These are phyloP conservation scores for Megalops atlanticus DNA, from an alignment of 2,113 vertebrate genomes.

Conservation along the genomic window DNA sequence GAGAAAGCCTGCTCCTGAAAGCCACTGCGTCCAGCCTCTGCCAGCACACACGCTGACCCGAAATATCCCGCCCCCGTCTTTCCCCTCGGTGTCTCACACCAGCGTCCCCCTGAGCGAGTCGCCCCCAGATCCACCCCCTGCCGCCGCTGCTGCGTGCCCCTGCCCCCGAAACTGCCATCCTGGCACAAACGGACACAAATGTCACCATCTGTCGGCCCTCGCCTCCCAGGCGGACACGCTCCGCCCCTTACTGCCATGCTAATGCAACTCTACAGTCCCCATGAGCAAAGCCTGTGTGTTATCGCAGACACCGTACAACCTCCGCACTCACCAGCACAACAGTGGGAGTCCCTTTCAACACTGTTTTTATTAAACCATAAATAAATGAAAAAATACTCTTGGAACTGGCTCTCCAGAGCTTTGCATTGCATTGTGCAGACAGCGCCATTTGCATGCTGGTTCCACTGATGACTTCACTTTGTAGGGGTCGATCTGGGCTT, in stretches of 20 bases:
- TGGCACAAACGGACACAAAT: conserved; percentile 44
- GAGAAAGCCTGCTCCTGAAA: neutral
- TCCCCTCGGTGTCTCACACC: conserved; percentile 3
- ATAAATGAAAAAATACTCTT: no score
- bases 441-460: no score
- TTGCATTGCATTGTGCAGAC: no score
- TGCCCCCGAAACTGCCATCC: conserved; percentile 25
- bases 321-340: neutral
- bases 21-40: neutral
- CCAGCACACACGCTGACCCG: neutral
- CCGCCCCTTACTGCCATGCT: conserved; percentile 30
- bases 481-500: no score
- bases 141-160: neutral
- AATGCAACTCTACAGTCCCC: conserved; percentile 42
- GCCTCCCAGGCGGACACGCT: conserved; percentile 36
- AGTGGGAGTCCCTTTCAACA: neutral
- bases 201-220: conserved; percentile 55
- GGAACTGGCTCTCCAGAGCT: no score
- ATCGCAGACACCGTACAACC: neutral
- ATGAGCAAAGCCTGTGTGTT: conserved; percentile 38
- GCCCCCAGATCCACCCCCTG: neutral
- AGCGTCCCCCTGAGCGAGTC: conserved; percentile 19
- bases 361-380: neutral
- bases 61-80: neutral
- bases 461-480: no score